Percentiles rank a stretch among this genome's conserved stretches.
Conservation (phyloP, 2,113 vertebrate species). For the cat (Felis catus) region F.catus_Fca126_mat1.0 CM031413.1:66517501-66518000, state of each 20-base stretch:
- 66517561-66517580: too few species aligned
- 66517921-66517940: not conserved
- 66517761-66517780: fast-evolving
- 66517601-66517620: not conserved
- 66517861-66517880: not conserved
- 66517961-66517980: not conserved
- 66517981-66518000: not conserved
- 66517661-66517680: not conserved
- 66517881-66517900: not conserved
- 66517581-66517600: not conserved
- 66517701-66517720: not conserved
- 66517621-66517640: not conserved
- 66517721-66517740: not conserved
- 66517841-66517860: not conserved
- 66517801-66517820: too few species aligned
- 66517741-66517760: not conserved
- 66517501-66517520: not conserved
- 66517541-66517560: not conserved
- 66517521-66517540: not conserved
- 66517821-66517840: not conserved
- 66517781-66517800: not conserved
- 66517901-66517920: not conserved
- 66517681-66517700: not conserved
- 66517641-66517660: not conserved
- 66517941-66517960: not conserved